Conservation (phyloP, 2,113 vertebrate species). For the Macaca mulatta region DNA sequence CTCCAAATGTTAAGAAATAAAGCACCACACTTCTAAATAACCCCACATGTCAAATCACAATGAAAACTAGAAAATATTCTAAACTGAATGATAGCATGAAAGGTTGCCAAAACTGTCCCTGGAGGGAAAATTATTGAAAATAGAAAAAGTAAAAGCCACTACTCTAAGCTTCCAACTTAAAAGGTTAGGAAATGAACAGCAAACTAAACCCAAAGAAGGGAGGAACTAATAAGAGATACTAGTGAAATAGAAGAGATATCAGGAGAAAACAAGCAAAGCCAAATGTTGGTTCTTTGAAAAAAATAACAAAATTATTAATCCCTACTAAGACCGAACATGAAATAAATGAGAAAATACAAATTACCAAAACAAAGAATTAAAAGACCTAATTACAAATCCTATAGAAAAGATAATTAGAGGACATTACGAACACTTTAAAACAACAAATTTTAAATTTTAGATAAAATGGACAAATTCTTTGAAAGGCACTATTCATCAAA, state of each 20-base stretch:
- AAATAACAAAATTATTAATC: not conserved
- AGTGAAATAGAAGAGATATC: not conserved
- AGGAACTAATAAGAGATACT: not conserved
- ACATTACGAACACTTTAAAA: not conserved
- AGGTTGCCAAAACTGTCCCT: not conserved
- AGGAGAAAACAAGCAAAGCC: not conserved
- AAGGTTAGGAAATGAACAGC: not conserved
- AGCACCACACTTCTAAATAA: not conserved
- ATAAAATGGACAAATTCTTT: not conserved
- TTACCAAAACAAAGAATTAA: not conserved
- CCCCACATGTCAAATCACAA: not conserved
- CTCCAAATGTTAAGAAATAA: not conserved
- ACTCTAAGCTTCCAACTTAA: not conserved
- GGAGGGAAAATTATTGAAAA: not conserved
- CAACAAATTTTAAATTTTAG: not conserved
- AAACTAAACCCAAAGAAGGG: not conserved
- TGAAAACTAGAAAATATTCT: not conserved
- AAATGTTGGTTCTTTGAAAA: not conserved
- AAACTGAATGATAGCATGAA: not conserved
- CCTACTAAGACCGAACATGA: not conserved
- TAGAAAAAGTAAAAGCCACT: not conserved
- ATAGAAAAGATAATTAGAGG: not conserved
- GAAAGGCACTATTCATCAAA: not conserved
- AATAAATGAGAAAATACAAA: not conserved
- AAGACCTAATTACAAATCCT: not conserved